Evolutionary conservation across 2,888 invertebrate species (phyloP).

Genomic region (Byasa hedistus): DNA sequence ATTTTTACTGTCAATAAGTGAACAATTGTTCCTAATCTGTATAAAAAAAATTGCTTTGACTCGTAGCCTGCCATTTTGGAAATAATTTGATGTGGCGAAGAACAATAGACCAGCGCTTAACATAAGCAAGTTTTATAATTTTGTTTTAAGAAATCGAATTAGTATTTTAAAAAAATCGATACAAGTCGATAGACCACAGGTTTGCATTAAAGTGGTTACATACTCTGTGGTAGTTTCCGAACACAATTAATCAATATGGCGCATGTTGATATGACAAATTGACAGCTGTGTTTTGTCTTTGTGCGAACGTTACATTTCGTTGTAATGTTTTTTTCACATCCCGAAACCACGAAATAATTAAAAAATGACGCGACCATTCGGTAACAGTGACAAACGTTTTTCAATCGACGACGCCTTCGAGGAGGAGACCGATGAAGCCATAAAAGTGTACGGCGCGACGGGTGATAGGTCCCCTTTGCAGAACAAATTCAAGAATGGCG

Average conservation of each 20-base stretch:
- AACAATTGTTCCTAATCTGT: too few species aligned
- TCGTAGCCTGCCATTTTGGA: too few species aligned
- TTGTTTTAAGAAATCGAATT: too few species aligned
- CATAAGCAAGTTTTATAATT: too few species aligned
- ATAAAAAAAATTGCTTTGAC: too few species aligned
- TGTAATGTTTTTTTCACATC: slow-evolving; percentile 67
- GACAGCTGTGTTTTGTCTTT: slow-evolving; percentile 69
- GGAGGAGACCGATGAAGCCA: slow-evolving; percentile 90
- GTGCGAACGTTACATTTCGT: slow-evolving; percentile 40
- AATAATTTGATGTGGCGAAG: too few species aligned
- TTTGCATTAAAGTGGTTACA: not conserved
- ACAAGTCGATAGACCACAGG: not conserved
- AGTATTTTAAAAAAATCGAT: not conserved
- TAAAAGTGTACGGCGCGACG: slow-evolving; percentile 89
- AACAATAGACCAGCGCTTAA: too few species aligned
- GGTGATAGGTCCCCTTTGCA: slow-evolving; percentile 85
- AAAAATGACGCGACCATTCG: slow-evolving; percentile 76
- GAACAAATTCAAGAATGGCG: slow-evolving; percentile 71
- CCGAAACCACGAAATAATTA: slow-evolving; percentile 49
- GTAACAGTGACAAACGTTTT: slow-evolving; percentile 83
- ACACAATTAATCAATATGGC: slow-evolving; percentile 61
- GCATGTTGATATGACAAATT: slow-evolving; percentile 71
- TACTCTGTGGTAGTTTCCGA: slow-evolving; percentile 13
- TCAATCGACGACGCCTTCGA: slow-evolving; percentile 92
- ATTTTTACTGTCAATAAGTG: too few species aligned